Conservation (phyloP, 2,113 vertebrate genomes). For the Strigops habroptila region DNA sequence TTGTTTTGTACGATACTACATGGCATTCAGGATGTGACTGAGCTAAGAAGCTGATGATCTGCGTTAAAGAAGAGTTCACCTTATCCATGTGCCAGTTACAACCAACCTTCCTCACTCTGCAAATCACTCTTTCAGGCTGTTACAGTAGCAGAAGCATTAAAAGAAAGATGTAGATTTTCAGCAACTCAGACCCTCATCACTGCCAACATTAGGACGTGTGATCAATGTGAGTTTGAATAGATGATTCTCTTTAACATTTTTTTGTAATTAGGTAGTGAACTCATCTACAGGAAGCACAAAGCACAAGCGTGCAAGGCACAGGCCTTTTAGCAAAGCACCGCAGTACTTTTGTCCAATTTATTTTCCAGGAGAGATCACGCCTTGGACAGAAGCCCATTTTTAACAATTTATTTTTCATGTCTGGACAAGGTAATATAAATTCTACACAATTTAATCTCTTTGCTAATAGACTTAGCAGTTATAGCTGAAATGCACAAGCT, state of each 20-base stretch:
- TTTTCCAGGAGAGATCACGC: slow-evolving; percentile 26
- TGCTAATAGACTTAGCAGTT: slow-evolving; percentile 41
- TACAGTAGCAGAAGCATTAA: neutral
- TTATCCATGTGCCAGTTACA: neutral
- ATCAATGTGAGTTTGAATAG: neutral
- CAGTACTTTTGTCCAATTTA: slow-evolving; percentile 20
- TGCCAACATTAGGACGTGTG: neutral
- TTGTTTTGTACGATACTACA: neutral
- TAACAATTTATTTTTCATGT: slow-evolving; percentile 59
- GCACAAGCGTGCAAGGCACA: neutral
- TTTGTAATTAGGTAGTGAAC: neutral
- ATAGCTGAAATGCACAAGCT: slow-evolving; percentile 26
- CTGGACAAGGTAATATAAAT: slow-evolving; percentile 52
- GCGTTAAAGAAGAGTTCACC: neutral
- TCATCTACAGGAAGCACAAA: neutral
- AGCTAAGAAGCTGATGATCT: neutral
- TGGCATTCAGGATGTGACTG: rapidly evolving
- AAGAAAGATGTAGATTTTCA: neutral
- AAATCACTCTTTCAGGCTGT: neutral
- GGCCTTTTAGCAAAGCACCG: neutral
- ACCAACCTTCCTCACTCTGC: neutral
- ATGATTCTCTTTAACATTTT: neutral
- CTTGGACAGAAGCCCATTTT: slow-evolving; percentile 41
- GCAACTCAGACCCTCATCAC: rapidly evolving
- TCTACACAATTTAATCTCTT: slow-evolving; percentile 58